Evolutionary conservation across 2,888 invertebrate genomes (phyloP).

Genomic region (Anagyrus pseudococci): DNA sequence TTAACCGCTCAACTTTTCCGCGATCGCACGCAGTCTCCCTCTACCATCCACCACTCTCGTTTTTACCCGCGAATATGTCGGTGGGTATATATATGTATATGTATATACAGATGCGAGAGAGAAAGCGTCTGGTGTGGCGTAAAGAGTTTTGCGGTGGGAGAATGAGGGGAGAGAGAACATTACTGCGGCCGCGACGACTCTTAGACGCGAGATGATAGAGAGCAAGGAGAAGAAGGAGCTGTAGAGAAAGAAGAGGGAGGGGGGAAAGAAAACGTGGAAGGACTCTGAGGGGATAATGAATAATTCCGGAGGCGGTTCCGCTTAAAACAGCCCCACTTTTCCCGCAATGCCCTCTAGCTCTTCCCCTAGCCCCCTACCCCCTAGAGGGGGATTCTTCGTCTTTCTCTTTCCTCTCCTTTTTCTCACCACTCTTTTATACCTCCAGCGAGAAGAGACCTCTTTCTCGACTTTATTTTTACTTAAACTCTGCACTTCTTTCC

Average conservation of each 20-base stretch:
- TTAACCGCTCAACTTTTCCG: constrained; percentile 54
- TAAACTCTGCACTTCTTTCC: constrained; percentile 1
- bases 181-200: constrained; percentile 16
- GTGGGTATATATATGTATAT: background rate
- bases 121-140: constrained; percentile 28
- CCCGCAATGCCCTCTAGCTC: constrained; percentile 44
- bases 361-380: too few species aligned
- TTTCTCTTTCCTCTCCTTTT: constrained; percentile 22
- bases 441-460: constrained; percentile 19
- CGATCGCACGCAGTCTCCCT: constrained; percentile 22
- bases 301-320: constrained; percentile 53
- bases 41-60: constrained; percentile 16
- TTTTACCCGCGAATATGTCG: constrained; percentile 8
- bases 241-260: too few species aligned
- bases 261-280: constrained; percentile 18
- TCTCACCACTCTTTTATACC: constrained; percentile 2
- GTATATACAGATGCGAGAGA: background rate
- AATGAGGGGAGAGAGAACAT: constrained; percentile 20
- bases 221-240: background rate
- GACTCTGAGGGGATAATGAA: constrained; percentile 50
- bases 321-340: constrained; percentile 48
- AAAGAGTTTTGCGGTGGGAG: constrained; percentile 42
- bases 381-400: constrained; percentile 19
- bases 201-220: constrained; percentile 17
- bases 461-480: constrained; percentile 17